Conservation (phyloP, 2,797 vertebrate genomes). For the Spatula versicolor region DNA sequence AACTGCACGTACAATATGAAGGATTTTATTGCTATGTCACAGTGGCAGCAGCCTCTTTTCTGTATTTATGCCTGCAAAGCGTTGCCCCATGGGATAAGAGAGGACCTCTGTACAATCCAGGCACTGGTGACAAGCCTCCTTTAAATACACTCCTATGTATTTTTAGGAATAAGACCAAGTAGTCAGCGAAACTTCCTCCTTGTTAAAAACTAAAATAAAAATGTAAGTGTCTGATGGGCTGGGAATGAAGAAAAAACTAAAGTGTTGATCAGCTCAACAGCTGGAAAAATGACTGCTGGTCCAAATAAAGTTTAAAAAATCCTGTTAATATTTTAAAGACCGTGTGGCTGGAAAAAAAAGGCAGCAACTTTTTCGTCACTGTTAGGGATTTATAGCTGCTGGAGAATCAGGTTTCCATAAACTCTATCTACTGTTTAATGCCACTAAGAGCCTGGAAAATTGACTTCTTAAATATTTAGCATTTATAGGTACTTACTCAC, state of each 20-base stretch:
- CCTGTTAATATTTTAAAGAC: constrained; percentile 41
- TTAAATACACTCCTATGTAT: constrained; percentile 30
- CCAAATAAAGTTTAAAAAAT: constrained; percentile 3
- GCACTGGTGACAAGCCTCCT: constrained; percentile 31
- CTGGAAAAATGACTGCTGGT: constrained; percentile 46
- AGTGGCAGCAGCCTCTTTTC: constrained; percentile 33
- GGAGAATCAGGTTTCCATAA: constrained; percentile 21
- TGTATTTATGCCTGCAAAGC: constrained; percentile 15
- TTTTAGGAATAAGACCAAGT: constrained; percentile 58
- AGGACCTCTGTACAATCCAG: constrained; percentile 31
- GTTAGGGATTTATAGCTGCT: constrained; percentile 26
- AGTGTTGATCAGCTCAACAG: constrained; percentile 43
- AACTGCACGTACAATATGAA: background rate
- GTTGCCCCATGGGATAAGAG: background rate
- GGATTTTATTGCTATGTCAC: constrained; percentile 29
- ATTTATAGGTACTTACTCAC: background rate
- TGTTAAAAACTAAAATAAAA: constrained; percentile 51
- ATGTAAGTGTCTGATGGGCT: background rate
- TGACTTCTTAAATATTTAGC: constrained; percentile 19
- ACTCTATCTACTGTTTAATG: constrained; percentile 7
- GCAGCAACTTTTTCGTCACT: background rate
- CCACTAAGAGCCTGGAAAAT: constrained; percentile 22
- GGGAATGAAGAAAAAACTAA: background rate
- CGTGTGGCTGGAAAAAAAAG: background rate
- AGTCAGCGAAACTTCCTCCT: background rate